Conservation (phyloP, 2,113 vertebrate species). For the Podocnemis expansa region DNA sequence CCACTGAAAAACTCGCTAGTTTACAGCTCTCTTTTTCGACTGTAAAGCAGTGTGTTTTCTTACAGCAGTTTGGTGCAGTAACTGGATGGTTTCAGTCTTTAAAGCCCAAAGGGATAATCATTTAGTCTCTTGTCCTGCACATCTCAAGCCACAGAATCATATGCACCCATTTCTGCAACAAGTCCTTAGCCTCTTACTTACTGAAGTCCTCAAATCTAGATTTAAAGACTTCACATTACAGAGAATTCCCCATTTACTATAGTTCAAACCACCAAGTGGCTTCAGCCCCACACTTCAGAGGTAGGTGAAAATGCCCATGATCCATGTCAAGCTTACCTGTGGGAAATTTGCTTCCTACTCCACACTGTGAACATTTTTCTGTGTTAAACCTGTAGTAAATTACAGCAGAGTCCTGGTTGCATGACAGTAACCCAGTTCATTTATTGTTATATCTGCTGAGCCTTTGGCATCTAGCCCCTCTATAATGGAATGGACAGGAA, state of each 20-base stretch:
- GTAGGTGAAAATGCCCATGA: neutral
- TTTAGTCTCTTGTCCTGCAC: neutral
- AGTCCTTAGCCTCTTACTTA: neutral
- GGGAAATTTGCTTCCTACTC: neutral
- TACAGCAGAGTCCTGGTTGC: neutral
- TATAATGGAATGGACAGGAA: neutral
- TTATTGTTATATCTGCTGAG: neutral
- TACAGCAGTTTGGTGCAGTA: neutral
- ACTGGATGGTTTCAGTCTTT: neutral
- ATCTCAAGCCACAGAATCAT: neutral
- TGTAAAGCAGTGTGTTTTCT: neutral
- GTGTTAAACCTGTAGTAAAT: neutral
- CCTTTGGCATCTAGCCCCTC: neutral
- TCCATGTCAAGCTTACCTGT: neutral
- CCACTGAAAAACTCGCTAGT: neutral
- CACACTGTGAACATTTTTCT: neutral
- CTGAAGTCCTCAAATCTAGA: neutral
- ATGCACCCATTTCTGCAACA: neutral
- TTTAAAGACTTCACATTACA: neutral
- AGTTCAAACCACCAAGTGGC: neutral
- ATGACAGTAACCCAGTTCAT: neutral
- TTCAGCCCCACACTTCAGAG: neutral
- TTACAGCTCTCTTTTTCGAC: neutral
- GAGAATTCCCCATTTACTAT: neutral
- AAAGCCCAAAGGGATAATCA: neutral